Percentiles rank a stretch among this genome's conserved stretches.
These are phyloP conservation scores for Plutella xylostella DNA, from an alignment of 2,888 invertebrate species.

Conservation along the genomic window DNA sequence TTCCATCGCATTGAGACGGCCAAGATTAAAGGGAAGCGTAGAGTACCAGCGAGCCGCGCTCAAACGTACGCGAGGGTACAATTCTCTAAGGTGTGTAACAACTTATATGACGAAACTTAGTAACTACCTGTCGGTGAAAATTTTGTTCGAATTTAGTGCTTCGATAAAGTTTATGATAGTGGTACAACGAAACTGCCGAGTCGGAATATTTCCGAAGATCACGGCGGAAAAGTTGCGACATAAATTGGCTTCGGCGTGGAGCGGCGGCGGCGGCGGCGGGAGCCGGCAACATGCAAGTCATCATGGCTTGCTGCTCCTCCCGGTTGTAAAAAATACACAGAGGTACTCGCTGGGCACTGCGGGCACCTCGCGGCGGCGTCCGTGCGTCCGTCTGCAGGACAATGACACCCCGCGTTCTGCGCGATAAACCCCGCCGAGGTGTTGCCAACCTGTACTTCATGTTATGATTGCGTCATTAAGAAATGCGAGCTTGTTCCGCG, in stretches of 20 bases:
- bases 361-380: conserved; percentile 13
- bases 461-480: conserved; percentile 45
- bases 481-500: conserved; percentile 35
- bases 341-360: not conserved
- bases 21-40: conserved; percentile 9
- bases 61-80: not conserved
- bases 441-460: conserved; percentile 35
- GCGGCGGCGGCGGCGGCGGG: not conserved
- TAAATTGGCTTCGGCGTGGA: too few species aligned
- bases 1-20: conserved; percentile 27
- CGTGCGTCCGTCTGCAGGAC: conserved; percentile 51
- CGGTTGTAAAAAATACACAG: conserved; percentile 1
- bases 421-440: conserved; percentile 56
- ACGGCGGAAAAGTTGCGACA: not conserved
- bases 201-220: not conserved
- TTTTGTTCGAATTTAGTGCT: not conserved
- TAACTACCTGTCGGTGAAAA: not conserved
- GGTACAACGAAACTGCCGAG: not conserved
- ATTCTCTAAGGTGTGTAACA: not conserved
- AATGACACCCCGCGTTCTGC: conserved; percentile 66
- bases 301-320: conserved; percentile 2
- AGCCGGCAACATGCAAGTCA: conserved; percentile 4
- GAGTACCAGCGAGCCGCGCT: not conserved
- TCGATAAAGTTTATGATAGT: not conserved
- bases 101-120: conserved; percentile 1